Base-by-base conservation (phyloP, 2,797 vertebrate species). In the Eulemur mongoz region DNA sequence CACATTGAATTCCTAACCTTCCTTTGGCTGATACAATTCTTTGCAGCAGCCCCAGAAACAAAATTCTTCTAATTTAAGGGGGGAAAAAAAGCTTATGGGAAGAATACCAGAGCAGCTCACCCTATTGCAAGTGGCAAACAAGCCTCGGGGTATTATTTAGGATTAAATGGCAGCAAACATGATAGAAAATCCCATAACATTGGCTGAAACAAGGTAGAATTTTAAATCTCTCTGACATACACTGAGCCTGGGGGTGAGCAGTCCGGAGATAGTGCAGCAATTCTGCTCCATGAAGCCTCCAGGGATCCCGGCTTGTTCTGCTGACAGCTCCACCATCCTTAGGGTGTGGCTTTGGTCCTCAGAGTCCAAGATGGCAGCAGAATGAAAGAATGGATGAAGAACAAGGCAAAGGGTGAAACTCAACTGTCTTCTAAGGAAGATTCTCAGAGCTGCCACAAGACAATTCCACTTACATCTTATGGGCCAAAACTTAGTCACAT, bases 1-100 rank as follows among this genome's bases (percentile, higher is more conserved):
- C 89, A 79, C 59, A 40, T 6, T 93, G 57, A 88, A 95, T 81
- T 87, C 70, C 90, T 94, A 92, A 87, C 76, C 59, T 94, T 80
- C 57, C 25, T 82, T 83, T 94, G 50, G n/a, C 30, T 80, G 38
- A 9, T 59, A 52, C 15, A 85, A 38, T 84, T 94, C 45, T 94
- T 90, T 90, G 57, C 35, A 92, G 70, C 50, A 91, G 59, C 4
- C 38, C 52, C 35, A 84, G 78, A 97, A 94, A 91, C 38, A 94
- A 91, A 88, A 94, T 65, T 67, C 52, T 65, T 76, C 48, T 94
- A 87, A 83, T 14, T 52, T 35, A 27, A 65, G 54, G 13, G 43
- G 65, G 30, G 25, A 50, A 27, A 35, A 75, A 69, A 57, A 40
- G 35, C n/a, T 97, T 85, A 48, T 67, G 40, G 72, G 38, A 63